Percentiles rank a stretch among this genome's conserved stretches.
These are phyloP conservation scores for Cryptus armator DNA, from an alignment of 2,888 invertebrate species.

Conservation along the genomic window DNA sequence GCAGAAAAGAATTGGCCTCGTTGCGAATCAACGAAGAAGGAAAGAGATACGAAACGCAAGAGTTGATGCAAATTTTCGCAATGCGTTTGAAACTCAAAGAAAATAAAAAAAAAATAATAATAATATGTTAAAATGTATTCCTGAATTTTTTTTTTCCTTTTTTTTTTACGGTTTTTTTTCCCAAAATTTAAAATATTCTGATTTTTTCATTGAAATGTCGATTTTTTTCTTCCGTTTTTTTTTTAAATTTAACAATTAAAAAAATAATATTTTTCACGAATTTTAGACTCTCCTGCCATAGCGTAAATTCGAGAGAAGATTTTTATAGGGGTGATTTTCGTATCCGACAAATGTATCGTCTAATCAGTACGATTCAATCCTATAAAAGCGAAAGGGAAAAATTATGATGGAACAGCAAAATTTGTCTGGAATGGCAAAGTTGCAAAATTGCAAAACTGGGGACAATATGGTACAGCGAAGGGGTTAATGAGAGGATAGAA, in stretches of 20 bases:
- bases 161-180: too few relatives aligned
- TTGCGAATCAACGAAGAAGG: slow-evolving; percentile 31
- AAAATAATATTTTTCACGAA: not conserved
- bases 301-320: too few relatives aligned
- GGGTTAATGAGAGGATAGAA: not conserved
- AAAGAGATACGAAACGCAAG: slow-evolving; percentile 1
- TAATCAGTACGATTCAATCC: too few relatives aligned
- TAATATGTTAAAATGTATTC: not conserved
- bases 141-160: too few relatives aligned
- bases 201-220: too few relatives aligned
- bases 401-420: not conserved
- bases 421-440: not conserved
- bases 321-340: too few relatives aligned
- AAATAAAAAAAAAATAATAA: not conserved
- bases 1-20: slow-evolving; percentile 46
- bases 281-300: too few relatives aligned
- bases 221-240: too few relatives aligned
- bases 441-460: not conserved
- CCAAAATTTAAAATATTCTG: too few relatives aligned
- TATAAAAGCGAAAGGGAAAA: not conserved
- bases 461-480: not conserved
- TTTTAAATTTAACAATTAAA: not conserved
- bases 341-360: too few relatives aligned
- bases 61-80: not conserved
- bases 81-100: not conserved